Percentiles rank a stretch among this genome's conserved stretches.
Evolutionary conservation across 2,888 invertebrate species (phyloP).

Genomic region (Nasonia oneida): DNA sequence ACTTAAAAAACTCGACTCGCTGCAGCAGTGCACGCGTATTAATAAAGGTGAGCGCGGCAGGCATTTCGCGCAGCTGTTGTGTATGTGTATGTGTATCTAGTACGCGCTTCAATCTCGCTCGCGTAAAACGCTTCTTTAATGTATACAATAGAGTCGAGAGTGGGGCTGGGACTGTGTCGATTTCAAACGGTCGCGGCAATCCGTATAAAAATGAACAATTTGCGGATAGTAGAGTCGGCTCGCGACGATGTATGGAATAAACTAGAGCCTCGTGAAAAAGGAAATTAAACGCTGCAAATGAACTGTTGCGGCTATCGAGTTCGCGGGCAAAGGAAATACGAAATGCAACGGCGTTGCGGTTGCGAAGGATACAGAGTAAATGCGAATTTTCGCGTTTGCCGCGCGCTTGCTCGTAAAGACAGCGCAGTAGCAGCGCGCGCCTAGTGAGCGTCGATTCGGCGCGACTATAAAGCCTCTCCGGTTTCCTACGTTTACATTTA

Average conservation of each 20-base stretch:
- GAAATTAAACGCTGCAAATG: slow-evolving; percentile 11
- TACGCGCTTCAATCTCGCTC: neutral
- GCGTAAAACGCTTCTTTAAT: neutral
- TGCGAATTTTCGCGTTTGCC: slow-evolving; percentile 50
- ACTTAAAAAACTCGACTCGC: slow-evolving; percentile 29
- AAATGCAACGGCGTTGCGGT: neutral
- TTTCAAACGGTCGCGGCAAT: neutral
- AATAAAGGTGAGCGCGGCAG: slow-evolving; percentile 60
- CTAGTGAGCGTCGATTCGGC: slow-evolving; percentile 39
- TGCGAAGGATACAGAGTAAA: slow-evolving; percentile 8
- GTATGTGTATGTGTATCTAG: neutral
- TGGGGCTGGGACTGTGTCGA: neutral
- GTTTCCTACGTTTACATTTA: slow-evolving; percentile 71
- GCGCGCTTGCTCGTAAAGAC: slow-evolving; percentile 54
- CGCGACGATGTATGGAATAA: neutral
- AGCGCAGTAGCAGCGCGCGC: neutral
- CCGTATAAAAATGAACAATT: neutral
- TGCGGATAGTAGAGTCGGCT: neutral
- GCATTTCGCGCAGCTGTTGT: slow-evolving; percentile 25
- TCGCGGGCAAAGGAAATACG: slow-evolving; percentile 4
- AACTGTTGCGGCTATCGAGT: neutral
- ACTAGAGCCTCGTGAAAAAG: neutral
- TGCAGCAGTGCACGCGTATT: slow-evolving; percentile 27
- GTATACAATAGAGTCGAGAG: neutral
- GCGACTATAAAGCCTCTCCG: slow-evolving; percentile 67